Conservation (phyloP, 2,888 invertebrate genomes). For the Cheilosia scutellata region DNA sequence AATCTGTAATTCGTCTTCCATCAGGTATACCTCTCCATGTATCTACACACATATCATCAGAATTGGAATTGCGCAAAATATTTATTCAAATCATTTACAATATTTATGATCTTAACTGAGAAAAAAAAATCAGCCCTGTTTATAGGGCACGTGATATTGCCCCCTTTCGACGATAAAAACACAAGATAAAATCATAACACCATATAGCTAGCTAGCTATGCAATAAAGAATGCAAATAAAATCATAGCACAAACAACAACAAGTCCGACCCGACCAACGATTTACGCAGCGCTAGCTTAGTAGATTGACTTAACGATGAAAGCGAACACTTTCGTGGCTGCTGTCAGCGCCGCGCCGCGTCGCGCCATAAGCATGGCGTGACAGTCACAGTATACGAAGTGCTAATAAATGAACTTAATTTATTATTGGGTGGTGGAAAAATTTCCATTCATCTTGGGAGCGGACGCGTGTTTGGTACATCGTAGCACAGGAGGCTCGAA, state of each 20-base stretch:
- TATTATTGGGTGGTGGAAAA: conserved; percentile 62
- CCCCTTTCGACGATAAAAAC: not conserved
- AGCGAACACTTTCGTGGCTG: conserved; percentile 56
- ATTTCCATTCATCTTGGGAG: conserved; percentile 72
- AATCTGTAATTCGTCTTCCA: too few relatives aligned
- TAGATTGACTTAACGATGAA: conserved; percentile 39
- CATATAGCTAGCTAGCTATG: conserved; percentile 19
- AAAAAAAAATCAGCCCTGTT: not conserved
- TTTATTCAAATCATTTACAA: not conserved
- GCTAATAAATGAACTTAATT: conserved; percentile 62
- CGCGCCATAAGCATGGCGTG: conserved; percentile 60
- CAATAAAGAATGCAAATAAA: conserved; percentile 61
- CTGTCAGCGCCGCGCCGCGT: conserved; percentile 8
- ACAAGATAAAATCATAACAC: conserved; percentile 28
- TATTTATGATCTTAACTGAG: not conserved
- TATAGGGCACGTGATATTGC: conserved; percentile 4
- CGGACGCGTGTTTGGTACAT: conserved; percentile 71
- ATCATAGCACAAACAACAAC: conserved; percentile 47
- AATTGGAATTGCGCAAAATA: not conserved
- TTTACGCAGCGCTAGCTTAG: not conserved
- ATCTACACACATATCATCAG: not conserved
- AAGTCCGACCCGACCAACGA: not conserved
- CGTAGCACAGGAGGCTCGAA: conserved; percentile 61
- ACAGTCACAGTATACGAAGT: conserved; percentile 54
- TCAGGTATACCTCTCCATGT: too few relatives aligned